Base-by-base conservation (phyloP, 1,140 invertebrate genomes). In the Drosophila bifasciata region DNA sequence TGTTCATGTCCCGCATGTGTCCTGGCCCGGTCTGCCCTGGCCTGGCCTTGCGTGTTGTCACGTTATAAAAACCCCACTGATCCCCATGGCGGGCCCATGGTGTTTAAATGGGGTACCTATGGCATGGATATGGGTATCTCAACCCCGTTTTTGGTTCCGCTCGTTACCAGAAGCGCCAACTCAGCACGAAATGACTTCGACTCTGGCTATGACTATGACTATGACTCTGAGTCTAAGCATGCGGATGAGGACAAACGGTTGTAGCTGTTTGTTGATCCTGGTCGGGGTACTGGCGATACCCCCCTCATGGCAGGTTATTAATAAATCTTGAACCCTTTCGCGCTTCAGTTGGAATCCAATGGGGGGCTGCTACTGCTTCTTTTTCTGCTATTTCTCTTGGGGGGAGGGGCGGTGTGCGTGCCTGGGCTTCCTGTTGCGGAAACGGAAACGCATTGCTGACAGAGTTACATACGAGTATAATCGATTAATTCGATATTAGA, bases 401-500 rank as follows among this genome's bases (percentile, higher is more conserved):
- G n/a, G n/a, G n/a, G n/a, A n/a, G n/a, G n/a, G n/a, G n/a, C n/a
- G n/a, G 79, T 68, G 68, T 71, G 71, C 75, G 64, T 69, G 76
- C 68, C 49, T 51, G 70, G 70, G 23, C 67, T 88, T 88, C 75
- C 76, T 89, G 79, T 86, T 85, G 85, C 89, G 89, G 89, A 90
- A 90, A 76, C 89, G 89, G 79, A 91, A 91, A 91, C 89, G 89
- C 84, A 91, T 79, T 85, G 89, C 89, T 71, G 85, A 74, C 84
- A 79, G 86, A 71, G 52, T 78, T 77, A 72, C 76, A 72, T 61
- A 79, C 62, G 67, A 57, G 55, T 79, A 78, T 91, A 91, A 91
- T 91, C 90, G 90, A 91, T 91, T 91, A 91, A 90, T 91, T 91
- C 79, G 79, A 89, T 90, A 83, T 69, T 91, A 90, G 86, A 91